These are phyloP conservation scores for Lomographa bimaculata DNA, from an alignment of 2,888 invertebrate genomes.

Conservation along the genomic window DNA sequence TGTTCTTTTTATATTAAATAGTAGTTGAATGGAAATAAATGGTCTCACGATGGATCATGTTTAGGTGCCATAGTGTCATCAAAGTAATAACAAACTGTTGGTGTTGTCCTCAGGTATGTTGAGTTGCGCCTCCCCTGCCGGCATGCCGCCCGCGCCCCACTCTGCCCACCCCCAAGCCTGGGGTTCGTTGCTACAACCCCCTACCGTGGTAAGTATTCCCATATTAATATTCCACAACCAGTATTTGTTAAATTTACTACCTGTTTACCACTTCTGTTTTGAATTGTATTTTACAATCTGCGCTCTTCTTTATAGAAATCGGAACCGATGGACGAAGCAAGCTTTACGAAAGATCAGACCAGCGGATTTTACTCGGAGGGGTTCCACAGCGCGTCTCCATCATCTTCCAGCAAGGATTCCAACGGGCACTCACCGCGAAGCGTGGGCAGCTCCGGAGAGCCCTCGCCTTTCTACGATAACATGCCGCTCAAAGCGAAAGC, in stretches of 20 bases:
- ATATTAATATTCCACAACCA: too few species aligned
- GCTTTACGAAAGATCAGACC: slow-evolving; percentile 81
- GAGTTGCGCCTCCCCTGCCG: slow-evolving; percentile 73
- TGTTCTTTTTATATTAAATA: too few species aligned
- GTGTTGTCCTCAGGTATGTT: slow-evolving; percentile 61
- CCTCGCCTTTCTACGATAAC: slow-evolving; percentile 66
- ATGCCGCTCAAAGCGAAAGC: slow-evolving; percentile 72
- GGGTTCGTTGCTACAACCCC: slow-evolving; percentile 61
- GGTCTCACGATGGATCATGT: too few species aligned
- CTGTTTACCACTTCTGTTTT: too few species aligned
- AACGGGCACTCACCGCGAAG: slow-evolving; percentile 77
- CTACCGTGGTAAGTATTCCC: slow-evolving; percentile 61
- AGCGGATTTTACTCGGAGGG: slow-evolving; percentile 85
- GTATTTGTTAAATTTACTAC: too few species aligned
- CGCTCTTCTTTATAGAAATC: slow-evolving; percentile 78
- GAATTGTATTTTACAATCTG: slow-evolving; percentile 23
- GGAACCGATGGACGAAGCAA: slow-evolving; percentile 75
- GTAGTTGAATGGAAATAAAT: too few species aligned
- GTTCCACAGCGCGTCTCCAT: slow-evolving; percentile 84
- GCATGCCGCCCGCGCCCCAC: slow-evolving; percentile 71
- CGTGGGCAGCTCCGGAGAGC: slow-evolving; percentile 68
- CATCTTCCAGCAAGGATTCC: slow-evolving; percentile 81
- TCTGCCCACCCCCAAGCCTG: slow-evolving; percentile 60
- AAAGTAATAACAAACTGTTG: background rate
- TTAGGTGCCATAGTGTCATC: too few species aligned